These are phyloP conservation scores for Aphidoletes aphidimyza DNA, from an alignment of 2,888 invertebrate genomes.

Conservation along the genomic window DNA sequence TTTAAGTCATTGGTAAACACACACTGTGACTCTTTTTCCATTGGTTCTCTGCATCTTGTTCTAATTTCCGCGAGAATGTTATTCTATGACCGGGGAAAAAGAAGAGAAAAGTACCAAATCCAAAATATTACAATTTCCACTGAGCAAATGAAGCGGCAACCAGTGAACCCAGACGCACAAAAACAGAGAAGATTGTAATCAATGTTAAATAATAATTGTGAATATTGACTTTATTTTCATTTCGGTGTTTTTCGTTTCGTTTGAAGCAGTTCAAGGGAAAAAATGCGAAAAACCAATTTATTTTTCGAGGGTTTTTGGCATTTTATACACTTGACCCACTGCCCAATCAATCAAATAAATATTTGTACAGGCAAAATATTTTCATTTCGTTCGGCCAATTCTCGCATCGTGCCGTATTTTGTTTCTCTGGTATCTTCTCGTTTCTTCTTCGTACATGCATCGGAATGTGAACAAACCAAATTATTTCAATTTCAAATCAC, in stretches of 20 bases:
- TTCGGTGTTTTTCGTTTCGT: slow-evolving; percentile 1
- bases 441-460: too few species aligned
- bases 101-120: neutral
- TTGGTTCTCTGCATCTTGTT: neutral
- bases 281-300: slow-evolving; percentile 38
- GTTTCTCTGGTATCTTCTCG: neutral
- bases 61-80: slow-evolving; percentile 48
- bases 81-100: neutral
- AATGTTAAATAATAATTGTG: slow-evolving; percentile 7
- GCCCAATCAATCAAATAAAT: slow-evolving; percentile 51
- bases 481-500: too few species aligned
- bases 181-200: neutral
- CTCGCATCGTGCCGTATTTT: neutral
- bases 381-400: neutral
- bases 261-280: neutral
- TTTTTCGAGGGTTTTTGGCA: slow-evolving; percentile 8
- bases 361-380: slow-evolving; percentile 36
- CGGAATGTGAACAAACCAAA: too few species aligned
- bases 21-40: too few species aligned
- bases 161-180: neutral
- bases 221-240: slow-evolving; percentile 27
- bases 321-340: slow-evolving; percentile 48
- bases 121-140: slow-evolving; percentile 26
- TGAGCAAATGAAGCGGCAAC: neutral
- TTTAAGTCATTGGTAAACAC: slow-evolving; percentile 48